A percentile compares a stretch with the other conserved stretches of the same genome.
phyloP scores from a whole-genome alignment of 1,140 invertebrate species.

The Hyphantria cunea region DNA sequence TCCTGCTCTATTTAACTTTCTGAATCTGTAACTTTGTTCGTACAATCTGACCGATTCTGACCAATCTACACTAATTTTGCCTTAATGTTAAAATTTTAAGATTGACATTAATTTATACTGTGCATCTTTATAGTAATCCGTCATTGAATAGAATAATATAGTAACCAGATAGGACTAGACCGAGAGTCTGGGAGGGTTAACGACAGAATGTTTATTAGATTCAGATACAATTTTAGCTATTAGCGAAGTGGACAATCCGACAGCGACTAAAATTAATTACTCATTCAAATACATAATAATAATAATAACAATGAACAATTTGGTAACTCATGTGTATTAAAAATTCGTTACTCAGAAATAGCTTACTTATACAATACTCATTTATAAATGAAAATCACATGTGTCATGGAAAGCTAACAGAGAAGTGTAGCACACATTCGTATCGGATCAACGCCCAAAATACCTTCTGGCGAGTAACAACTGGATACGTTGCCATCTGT shows the following conservation, averaged over 20 bases:
- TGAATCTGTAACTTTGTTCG: background rate
- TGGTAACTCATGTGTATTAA: constrained; percentile 42
- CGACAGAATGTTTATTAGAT: constrained; percentile 44
- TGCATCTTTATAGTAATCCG: constrained; percentile 40
- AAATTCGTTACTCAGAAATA: constrained; percentile 32
- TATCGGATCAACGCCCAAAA: constrained; percentile 1
- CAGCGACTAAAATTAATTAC: constrained; percentile 49
- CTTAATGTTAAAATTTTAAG: constrained; percentile 59
- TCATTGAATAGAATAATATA: constrained; percentile 29
- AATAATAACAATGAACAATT: constrained; percentile 53
- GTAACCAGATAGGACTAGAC: constrained; percentile 22
- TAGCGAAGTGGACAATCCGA: constrained; percentile 56
- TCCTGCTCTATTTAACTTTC: background rate
- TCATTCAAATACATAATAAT: constrained; percentile 21
- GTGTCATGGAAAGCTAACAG: constrained; percentile 24
- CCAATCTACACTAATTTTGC: constrained; percentile 55
- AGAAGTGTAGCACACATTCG: constrained; percentile 9
- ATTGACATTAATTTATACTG: constrained; percentile 62
- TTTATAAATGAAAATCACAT: constrained; percentile 35
- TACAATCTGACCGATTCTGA: constrained; percentile 56
- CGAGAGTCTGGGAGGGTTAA: constrained; percentile 27
- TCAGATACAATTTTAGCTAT: constrained; percentile 54
- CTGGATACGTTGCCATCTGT: constrained; percentile 8
- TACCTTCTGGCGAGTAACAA: constrained; percentile 10
- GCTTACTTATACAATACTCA: constrained; percentile 34